These are phyloP conservation scores for Drosophila koepferae DNA, from an alignment of 2,888 invertebrate species.

Conservation along the genomic window DNA sequence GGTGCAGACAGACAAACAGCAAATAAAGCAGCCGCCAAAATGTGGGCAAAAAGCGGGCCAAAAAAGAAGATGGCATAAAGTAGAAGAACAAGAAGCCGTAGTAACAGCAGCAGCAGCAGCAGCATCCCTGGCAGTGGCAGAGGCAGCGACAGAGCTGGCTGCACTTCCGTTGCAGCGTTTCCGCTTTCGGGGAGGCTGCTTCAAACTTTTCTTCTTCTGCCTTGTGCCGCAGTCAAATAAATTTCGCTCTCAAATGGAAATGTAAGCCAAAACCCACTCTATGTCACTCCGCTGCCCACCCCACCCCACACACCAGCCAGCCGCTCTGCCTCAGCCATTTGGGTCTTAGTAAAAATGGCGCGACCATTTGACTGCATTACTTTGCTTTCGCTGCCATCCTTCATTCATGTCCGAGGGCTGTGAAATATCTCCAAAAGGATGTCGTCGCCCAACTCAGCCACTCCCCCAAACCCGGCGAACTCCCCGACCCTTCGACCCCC, in stretches of 20 bases:
- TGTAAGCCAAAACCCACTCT: slow-evolving; percentile 50
- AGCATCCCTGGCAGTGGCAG: not conserved
- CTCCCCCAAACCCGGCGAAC: not conserved
- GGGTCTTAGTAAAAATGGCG: slow-evolving; percentile 71
- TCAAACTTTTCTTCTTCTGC: slow-evolving; percentile 69
- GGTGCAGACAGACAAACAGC: slow-evolving; percentile 45
- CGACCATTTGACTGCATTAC: slow-evolving; percentile 59
- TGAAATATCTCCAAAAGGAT: slow-evolving; percentile 70
- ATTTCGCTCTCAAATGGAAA: slow-evolving; percentile 75
- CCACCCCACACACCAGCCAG: not conserved
- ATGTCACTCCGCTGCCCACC: not conserved
- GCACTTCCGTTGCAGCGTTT: slow-evolving; percentile 71
- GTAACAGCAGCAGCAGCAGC: slow-evolving; percentile 1
- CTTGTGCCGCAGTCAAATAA: slow-evolving; percentile 74
- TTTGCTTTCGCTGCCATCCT: slow-evolving; percentile 49
- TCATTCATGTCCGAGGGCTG: slow-evolving; percentile 69
- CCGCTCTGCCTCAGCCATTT: slow-evolving; percentile 7
- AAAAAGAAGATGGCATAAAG: slow-evolving; percentile 46
- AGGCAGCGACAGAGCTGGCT: slow-evolving; percentile 39
- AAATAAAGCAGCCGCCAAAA: slow-evolving; percentile 62
- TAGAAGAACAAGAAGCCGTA: slow-evolving; percentile 15
- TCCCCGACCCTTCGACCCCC: not conserved
- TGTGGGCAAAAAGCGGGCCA: slow-evolving; percentile 57
- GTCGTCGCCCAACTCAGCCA: slow-evolving; percentile 50
- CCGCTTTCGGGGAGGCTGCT: slow-evolving; percentile 61